These are phyloP conservation scores for Harlomillsia oculata DNA, from an alignment of 1,140 invertebrate genomes.

Conservation along the genomic window DNA sequence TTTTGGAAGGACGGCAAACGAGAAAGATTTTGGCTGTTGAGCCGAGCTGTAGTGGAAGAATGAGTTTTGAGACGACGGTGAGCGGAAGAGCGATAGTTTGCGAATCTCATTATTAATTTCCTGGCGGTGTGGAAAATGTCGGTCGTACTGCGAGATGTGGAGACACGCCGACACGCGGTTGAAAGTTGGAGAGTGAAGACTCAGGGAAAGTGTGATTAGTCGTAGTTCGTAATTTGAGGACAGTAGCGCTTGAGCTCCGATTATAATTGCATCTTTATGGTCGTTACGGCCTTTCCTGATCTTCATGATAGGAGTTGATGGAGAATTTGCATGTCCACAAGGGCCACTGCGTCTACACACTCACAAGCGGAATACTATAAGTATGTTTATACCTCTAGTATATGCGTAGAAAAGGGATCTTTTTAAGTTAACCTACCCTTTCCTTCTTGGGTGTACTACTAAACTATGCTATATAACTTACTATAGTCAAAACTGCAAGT, in stretches of 20 bases:
- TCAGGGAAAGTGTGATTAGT: neutral
- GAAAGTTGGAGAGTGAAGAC: neutral
- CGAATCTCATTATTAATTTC: constrained; percentile 24
- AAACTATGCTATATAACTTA: too few relatives aligned
- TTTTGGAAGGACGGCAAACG: too few relatives aligned
- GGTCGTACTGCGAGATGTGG: neutral
- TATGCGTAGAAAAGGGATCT: too few relatives aligned
- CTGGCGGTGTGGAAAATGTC: constrained; percentile 9
- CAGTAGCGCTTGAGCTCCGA: constrained; percentile 16
- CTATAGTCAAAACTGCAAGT: too few relatives aligned
- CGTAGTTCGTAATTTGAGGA: constrained; percentile 18
- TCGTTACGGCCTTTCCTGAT: constrained; percentile 16
- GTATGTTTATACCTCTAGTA: too few relatives aligned
- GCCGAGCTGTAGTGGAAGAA: neutral
- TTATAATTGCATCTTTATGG: constrained; percentile 32
- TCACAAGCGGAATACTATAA: too few relatives aligned
- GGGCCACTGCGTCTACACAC: too few relatives aligned
- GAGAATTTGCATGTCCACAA: constrained; percentile 10
- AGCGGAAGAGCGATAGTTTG: neutral
- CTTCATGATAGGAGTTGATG: constrained; percentile 6
- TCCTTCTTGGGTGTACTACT: too few relatives aligned
- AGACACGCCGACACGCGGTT: too few relatives aligned
- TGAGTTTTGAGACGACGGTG: neutral
- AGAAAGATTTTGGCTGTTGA: too few relatives aligned
- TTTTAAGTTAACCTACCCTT: too few relatives aligned